These are phyloP conservation scores for Chrysolina haemoptera DNA, from an alignment of 2,888 invertebrate genomes.

Conservation along the genomic window DNA sequence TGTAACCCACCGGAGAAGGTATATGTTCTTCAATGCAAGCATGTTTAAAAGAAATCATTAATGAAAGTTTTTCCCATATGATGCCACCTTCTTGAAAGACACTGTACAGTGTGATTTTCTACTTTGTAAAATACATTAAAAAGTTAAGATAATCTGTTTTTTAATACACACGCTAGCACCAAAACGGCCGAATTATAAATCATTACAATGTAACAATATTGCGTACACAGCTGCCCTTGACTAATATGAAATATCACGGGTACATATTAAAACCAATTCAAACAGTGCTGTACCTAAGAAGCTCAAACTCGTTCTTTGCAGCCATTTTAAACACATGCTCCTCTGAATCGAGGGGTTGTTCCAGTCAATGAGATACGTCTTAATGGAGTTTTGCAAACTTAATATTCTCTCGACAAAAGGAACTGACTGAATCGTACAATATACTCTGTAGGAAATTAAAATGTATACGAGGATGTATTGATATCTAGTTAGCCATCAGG, in stretches of 20 bases:
- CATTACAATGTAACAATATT: constrained; percentile 38
- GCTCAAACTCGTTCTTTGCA: constrained; percentile 30
- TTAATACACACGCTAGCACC: background rate
- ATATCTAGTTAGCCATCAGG: too few relatives aligned
- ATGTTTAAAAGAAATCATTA: too few relatives aligned
- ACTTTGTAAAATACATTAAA: background rate
- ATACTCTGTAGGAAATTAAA: too few relatives aligned
- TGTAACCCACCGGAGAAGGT: too few relatives aligned
- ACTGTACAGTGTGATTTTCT: too few relatives aligned
- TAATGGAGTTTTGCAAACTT: constrained; percentile 18
- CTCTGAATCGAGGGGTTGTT: constrained; percentile 26
- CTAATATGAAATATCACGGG: constrained; percentile 69
- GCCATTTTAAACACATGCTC: constrained; percentile 41
- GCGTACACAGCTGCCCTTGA: constrained; percentile 66
- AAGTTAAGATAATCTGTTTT: background rate
- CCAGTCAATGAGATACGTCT: constrained; percentile 24
- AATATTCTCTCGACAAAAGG: background rate
- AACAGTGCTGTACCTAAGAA: constrained; percentile 36
- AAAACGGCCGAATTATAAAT: constrained; percentile 23
- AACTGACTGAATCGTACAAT: background rate
- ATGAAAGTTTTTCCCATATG: too few relatives aligned
- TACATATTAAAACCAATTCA: constrained; percentile 59
- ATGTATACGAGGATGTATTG: too few relatives aligned
- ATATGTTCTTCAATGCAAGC: too few relatives aligned
- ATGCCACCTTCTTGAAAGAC: too few relatives aligned